Percentiles rank a stretch among this genome's conserved stretches.
These are phyloP conservation scores for Chaunax sp. DNA, from an alignment of 2,797 vertebrate genomes.

Conservation along the genomic window DNA sequence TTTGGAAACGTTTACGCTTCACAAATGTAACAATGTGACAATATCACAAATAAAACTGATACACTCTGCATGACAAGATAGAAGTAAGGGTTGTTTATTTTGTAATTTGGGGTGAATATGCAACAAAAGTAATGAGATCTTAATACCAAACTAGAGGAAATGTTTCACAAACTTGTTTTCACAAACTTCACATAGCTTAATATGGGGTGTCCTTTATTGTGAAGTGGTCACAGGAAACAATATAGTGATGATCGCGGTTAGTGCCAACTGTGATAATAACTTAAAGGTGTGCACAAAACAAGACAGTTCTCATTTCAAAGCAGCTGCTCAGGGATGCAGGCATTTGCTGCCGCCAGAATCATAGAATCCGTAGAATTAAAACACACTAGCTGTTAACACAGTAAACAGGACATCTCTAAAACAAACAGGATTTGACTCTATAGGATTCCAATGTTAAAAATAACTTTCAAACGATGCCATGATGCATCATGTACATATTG, in stretches of 20 bases:
- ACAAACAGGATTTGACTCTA: not conserved
- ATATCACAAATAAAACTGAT: not conserved
- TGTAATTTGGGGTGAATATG: too few relatives aligned
- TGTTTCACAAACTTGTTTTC: too few relatives aligned
- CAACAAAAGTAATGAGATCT: too few relatives aligned
- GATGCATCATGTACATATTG: too few relatives aligned
- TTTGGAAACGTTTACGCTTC: too few relatives aligned
- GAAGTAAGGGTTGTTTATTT: not conserved
- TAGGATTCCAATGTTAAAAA: slow-evolving; percentile 1
- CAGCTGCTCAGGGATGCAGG: not conserved
- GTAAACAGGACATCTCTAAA: slow-evolving; percentile 1
- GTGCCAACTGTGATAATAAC: too few relatives aligned
- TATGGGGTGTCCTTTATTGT: too few relatives aligned
- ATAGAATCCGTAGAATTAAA: not conserved
- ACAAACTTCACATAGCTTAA: too few relatives aligned
- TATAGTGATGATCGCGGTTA: too few relatives aligned
- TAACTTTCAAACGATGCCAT: not conserved
- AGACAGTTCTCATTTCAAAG: not conserved
- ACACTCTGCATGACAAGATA: not conserved
- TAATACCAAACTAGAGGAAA: too few relatives aligned
- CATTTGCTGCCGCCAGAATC: not conserved
- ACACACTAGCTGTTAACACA: not conserved
- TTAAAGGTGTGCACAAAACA: not conserved
- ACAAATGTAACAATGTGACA: not conserved
- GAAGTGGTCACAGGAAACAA: too few relatives aligned